A percentile compares a stretch with the other conserved stretches of the same genome.
phyloP scores from a whole-genome alignment of 2,113 vertebrate species.

The Mormyrus iriodes region DNA sequence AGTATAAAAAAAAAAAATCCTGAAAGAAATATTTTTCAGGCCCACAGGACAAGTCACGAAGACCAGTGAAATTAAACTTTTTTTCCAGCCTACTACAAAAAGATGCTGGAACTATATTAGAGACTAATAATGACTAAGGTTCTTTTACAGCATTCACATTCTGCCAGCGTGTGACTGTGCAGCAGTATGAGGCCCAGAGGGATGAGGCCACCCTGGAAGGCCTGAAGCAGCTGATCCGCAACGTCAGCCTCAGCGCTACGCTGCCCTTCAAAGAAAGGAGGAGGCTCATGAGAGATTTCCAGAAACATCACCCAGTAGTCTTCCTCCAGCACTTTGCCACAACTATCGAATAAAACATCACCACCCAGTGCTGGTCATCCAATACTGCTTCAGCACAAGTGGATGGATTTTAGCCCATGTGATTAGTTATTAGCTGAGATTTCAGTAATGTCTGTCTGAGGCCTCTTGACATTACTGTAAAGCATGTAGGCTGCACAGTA shows the following conservation, averaged over 20 bases:
- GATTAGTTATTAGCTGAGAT: neutral
- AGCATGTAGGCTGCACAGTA: neutral
- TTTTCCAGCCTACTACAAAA: neutral
- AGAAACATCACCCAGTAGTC: slow-evolving; percentile 67
- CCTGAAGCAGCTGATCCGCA: slow-evolving; percentile 58
- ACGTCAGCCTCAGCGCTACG: slow-evolving; percentile 49
- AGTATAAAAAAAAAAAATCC: no score
- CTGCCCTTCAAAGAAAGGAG: slow-evolving; percentile 64
- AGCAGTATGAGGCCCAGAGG: slow-evolving; percentile 68
- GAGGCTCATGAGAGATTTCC: slow-evolving; percentile 68
- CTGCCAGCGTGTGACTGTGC: slow-evolving; percentile 63
- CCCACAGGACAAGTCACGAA: neutral
- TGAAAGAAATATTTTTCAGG: neutral
- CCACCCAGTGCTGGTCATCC: neutral
- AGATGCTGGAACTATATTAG: neutral
- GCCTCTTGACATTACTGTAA: neutral
- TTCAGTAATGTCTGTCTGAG: neutral
- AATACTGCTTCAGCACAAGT: neutral
- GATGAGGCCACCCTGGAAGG: slow-evolving; percentile 51
- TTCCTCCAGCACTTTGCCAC: slow-evolving; percentile 59
- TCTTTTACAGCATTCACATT: slow-evolving; percentile 67
- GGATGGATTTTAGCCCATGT: neutral
- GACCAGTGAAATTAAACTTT: neutral
- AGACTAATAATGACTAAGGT: neutral
- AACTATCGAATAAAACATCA: slow-evolving; percentile 30